These are phyloP conservation scores for Acronicta leporina DNA, from an alignment of 2,888 invertebrate species.

Conservation along the genomic window DNA sequence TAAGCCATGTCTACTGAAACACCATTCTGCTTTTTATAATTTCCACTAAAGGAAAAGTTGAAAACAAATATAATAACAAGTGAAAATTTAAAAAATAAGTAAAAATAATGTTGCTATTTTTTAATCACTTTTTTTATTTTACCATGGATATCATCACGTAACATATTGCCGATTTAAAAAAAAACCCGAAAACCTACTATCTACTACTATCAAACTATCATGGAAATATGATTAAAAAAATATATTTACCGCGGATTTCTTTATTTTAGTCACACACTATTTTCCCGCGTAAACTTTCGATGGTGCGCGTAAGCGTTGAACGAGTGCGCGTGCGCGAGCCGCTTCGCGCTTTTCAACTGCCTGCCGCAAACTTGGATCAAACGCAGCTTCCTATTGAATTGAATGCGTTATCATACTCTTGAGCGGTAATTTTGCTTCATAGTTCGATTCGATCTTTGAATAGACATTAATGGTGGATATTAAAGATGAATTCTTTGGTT, in stretches of 20 bases:
- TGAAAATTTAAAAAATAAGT: too few species aligned
- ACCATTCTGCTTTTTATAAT: constrained; percentile 32
- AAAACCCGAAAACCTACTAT: background rate
- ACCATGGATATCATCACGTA: too few species aligned
- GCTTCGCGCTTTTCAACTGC: constrained; percentile 78
- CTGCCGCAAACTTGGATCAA: constrained; percentile 51
- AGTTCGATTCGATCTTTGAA: too few species aligned
- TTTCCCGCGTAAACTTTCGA: constrained; percentile 62
- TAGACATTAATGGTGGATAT: too few species aligned
- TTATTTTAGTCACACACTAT: constrained; percentile 33
- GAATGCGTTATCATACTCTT: constrained; percentile 20
- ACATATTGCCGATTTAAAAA: too few species aligned
- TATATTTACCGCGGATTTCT: constrained; percentile 61
- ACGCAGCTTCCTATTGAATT: constrained; percentile 11
- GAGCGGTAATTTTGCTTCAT: constrained; percentile 1
- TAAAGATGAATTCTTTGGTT: too few species aligned
- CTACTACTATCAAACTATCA: background rate
- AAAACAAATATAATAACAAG: background rate
- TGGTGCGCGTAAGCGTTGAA: constrained; percentile 43
- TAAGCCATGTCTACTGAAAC: constrained; percentile 74
- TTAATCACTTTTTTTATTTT: too few species aligned
- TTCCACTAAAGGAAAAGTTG: background rate
- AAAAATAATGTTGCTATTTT: too few species aligned
- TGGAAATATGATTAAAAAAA: constrained; percentile 3
- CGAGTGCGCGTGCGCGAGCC: constrained; percentile 78